Percentiles rank a stretch among this genome's conserved stretches.
phyloP scores from a whole-genome alignment of 2,888 invertebrate species.

The Thelaira solivaga region DNA sequence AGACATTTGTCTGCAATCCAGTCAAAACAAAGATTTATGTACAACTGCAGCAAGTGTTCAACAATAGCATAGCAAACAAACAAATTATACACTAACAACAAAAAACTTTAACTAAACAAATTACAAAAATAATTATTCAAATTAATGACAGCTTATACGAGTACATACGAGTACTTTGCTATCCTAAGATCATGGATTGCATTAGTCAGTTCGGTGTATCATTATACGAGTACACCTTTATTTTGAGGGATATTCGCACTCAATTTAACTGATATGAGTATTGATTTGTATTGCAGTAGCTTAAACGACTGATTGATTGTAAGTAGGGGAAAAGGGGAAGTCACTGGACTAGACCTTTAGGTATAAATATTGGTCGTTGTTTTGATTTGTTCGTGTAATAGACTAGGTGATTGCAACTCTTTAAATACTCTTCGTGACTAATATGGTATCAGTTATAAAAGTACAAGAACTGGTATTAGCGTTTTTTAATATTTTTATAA shows the following conservation, averaged over 20 bases:
- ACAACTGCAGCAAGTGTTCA: slow-evolving; percentile 9
- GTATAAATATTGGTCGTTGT: no score
- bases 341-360: no score
- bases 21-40: slow-evolving; percentile 46
- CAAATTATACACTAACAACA: slow-evolving; percentile 40
- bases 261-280: neutral
- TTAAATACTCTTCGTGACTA: no score
- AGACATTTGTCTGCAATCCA: slow-evolving; percentile 51
- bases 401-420: no score
- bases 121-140: slow-evolving; percentile 49
- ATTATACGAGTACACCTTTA: no score
- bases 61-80: slow-evolving; percentile 2
- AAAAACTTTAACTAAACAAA: slow-evolving; percentile 31
- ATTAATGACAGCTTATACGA: slow-evolving; percentile 13
- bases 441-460: no score
- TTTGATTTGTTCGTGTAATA: no score
- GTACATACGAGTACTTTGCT: neutral
- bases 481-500: no score
- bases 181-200: neutral
- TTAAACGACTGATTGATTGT: no score
- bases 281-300: neutral
- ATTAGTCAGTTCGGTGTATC: slow-evolving; percentile 20
- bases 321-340: no score
- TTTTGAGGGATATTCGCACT: slow-evolving; percentile 8
- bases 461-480: no score